Percentiles rank a stretch among this genome's conserved stretches.
phyloP scores from a whole-genome alignment of 2,113 vertebrate genomes.

The Lophius piscatorius region DNA sequence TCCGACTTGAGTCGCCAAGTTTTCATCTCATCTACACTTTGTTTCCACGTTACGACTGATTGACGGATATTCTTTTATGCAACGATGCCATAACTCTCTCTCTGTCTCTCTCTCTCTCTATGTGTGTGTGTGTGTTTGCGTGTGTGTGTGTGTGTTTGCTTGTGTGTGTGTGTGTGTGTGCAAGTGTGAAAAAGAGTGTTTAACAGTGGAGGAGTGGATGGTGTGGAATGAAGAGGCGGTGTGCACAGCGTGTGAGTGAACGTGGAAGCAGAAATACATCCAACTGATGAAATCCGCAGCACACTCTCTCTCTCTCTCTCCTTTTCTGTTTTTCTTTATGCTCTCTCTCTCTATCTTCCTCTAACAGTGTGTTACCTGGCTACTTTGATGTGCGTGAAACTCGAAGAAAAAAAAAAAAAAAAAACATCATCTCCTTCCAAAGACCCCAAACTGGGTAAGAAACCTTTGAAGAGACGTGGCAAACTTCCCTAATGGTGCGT shows the following conservation, averaged over 20 bases:
- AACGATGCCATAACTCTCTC: background rate
- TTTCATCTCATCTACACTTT: constrained; percentile 13
- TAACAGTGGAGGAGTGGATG: constrained; percentile 27
- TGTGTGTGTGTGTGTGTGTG: background rate
- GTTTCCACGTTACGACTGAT: constrained; percentile 15
- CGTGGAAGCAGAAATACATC: constrained; percentile 48
- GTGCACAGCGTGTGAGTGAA: constrained; percentile 40
- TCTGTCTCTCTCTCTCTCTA: background rate
- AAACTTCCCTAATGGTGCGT: constrained; percentile 72
- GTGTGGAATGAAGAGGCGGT: constrained; percentile 52
- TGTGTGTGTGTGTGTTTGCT: background rate
- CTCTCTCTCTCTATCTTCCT: constrained; percentile 14
- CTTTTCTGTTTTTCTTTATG: constrained; percentile 1
- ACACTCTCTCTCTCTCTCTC: constrained; percentile 11
- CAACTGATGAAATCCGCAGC: constrained; percentile 33
- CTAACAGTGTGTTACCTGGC: constrained; percentile 56
- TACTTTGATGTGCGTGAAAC: constrained; percentile 67
- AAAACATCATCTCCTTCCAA: constrained; percentile 49
- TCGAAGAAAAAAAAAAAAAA: constrained; percentile 11
- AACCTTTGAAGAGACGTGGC: constrained; percentile 64
- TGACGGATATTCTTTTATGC: constrained; percentile 12
- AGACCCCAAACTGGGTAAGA: constrained; percentile 59
- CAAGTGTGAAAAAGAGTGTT: background rate
- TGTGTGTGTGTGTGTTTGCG: constrained; percentile 1
- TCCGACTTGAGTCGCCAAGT: constrained; percentile 17